Evolutionary conservation across 2,888 invertebrate species (phyloP).

Genomic region (Drosophila nr. perissopoda): DNA sequence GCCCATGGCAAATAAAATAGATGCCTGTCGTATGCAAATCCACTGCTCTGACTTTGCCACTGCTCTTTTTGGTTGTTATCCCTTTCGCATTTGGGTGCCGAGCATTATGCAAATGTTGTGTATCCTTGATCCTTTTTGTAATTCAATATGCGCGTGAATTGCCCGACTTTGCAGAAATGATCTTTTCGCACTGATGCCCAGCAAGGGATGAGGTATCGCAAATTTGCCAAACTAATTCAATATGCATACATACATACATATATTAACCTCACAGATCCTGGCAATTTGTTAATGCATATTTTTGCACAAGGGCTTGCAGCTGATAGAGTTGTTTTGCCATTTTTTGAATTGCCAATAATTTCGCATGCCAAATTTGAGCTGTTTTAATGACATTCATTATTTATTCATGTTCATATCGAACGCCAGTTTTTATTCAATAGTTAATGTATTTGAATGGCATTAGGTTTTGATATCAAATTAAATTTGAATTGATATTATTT

Average conservation of each 20-base stretch:
- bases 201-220: conserved; percentile 21
- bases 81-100: conserved; percentile 32
- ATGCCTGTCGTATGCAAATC: conserved; percentile 51
- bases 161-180: conserved; percentile 21
- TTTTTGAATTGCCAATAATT: background rate
- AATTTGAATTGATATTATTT: background rate
- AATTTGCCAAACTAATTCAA: conserved; percentile 47
- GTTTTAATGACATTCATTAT: background rate
- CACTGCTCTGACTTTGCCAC: conserved; percentile 40
- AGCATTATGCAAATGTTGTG: conserved; percentile 74
- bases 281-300: conserved; percentile 41
- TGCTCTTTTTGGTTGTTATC: conserved; percentile 59
- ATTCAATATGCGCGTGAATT: conserved; percentile 80
- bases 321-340: conserved; percentile 7
- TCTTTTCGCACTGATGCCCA: conserved; percentile 22
- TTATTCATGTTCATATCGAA: background rate
- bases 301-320: conserved; percentile 1
- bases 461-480: background rate
- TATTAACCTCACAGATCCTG: conserved; percentile 1
- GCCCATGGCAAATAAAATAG: conserved; percentile 28
- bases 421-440: background rate
- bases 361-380: background rate
- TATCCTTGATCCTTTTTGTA: conserved; percentile 64
- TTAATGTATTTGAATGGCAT: background rate
- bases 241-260: conserved; percentile 15